A percentile compares a stretch with the other conserved stretches of the same genome.
Conservation (phyloP, 2,113 vertebrate genomes). For the Sylvilagus bachmani region DNA sequence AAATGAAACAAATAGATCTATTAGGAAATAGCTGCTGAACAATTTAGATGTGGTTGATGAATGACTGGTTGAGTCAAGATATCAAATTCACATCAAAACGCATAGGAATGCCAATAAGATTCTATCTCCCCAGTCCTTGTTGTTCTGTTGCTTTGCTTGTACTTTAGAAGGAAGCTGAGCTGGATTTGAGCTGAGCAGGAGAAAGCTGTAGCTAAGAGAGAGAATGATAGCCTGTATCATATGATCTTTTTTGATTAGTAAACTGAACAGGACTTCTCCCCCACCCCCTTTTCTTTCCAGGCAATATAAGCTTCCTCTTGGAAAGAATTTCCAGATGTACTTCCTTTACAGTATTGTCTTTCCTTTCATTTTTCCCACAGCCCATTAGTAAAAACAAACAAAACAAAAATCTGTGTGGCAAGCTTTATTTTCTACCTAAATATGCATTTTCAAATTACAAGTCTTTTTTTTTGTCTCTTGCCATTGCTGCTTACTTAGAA, state of each 20-base stretch:
- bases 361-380: background rate
- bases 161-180: background rate
- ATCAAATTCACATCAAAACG: background rate
- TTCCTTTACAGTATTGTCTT: background rate
- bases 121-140: background rate
- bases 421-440: background rate
- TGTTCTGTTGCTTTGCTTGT: background rate
- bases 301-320: background rate
- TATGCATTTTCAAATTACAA: conserved; percentile 71
- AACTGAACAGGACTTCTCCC: background rate
- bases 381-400: background rate
- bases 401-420: background rate
- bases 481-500: conserved; percentile 77
- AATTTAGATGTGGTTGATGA: background rate
- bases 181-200: background rate
- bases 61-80: background rate
- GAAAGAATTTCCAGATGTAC: background rate
- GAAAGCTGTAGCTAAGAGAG: background rate
- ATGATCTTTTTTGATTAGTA: background rate
- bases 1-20: background rate
- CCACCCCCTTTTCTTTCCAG: background rate
- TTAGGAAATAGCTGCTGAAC: background rate
- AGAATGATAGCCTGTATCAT: background rate
- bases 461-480: conserved; percentile 68
- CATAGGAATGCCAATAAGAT: background rate